Base-by-base conservation (phyloP, 2,113 vertebrate genomes). In the Pogonocichla stellata region DNA sequence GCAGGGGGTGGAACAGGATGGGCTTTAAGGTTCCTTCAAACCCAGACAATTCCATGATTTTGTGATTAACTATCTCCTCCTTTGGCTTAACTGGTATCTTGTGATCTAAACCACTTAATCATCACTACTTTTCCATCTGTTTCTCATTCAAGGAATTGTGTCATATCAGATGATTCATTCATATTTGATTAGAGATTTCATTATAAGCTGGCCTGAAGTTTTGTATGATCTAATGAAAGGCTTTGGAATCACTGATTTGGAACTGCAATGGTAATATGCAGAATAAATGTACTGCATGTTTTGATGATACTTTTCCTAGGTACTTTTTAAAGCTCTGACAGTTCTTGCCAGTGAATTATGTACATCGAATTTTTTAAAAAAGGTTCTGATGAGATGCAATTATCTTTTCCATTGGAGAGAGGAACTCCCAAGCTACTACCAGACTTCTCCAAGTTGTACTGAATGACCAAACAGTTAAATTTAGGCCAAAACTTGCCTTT, bases 161-260 rank as follows among this genome's bases (percentile, higher is more conserved):
- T 92, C 95, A 72, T 81, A 79, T 94, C 8, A 5, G 78, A 87
- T 97, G 94, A 95, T 87, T 97, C 94, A 92, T 95, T 95, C 84
- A 61, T 93, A 92, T 92, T 94, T 89, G 94, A 95, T 96, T 92
- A 93, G 93, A 84, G 84, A 85, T 92, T 95, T 95, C 89, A 95
- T 97, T 96, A 92, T 51, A 82, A 89, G 38, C 43, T 87, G 61
- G 25, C 88, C 91, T 79, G 43, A 89, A 94, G 57, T 89, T 93
- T 81, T 86, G 95, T 86, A 89, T 91, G 85, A 93, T 87, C 84
- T 95, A 95, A 95, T 95, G 80, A 91, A 92, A 81, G 45, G 36
- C 53, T 86, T 81, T 75, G 48, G 77, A 91, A 15, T 80, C 60
- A 19, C 71, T 86, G 83, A 40, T 75, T 90, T 64, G 80, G 64